Percentiles rank a stretch among this genome's conserved stretches.
These are phyloP conservation scores for Tipula vernalis DNA, from an alignment of 2,888 invertebrate genomes.

Conservation along the genomic window DNA sequence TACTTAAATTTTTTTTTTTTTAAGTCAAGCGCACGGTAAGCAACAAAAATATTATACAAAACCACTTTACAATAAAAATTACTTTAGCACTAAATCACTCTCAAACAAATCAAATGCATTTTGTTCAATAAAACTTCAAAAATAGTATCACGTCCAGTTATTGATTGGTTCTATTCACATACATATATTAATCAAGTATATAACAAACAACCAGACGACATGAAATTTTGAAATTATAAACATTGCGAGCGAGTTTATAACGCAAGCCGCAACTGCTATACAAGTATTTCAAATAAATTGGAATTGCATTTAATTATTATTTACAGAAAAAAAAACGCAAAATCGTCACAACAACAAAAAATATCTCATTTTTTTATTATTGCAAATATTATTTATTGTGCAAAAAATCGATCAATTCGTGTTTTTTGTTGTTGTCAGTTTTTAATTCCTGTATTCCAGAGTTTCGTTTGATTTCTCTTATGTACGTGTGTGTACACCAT, in stretches of 20 bases:
- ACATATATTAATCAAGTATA: too few species aligned
- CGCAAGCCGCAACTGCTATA: neutral
- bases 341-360: neutral
- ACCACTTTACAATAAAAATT: too few species aligned
- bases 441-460: neutral
- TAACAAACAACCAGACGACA: too few species aligned
- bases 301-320: neutral
- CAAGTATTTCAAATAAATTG: neutral
- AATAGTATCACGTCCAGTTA: too few species aligned
- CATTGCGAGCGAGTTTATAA: neutral
- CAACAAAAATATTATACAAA: too few species aligned
- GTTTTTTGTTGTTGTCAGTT: neutral
- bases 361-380: neutral
- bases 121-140: too few species aligned
- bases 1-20: too few species aligned
- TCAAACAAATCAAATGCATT: too few species aligned
- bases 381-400: neutral
- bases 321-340: neutral
- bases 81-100: too few species aligned
- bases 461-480: neutral
- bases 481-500: neutral
- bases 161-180: too few species aligned
- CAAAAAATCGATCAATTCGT: neutral
- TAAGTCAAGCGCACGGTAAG: too few species aligned
- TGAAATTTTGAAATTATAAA: too few species aligned